Conservation (phyloP, 2,113 vertebrate species). For the Zingel zingel region DNA sequence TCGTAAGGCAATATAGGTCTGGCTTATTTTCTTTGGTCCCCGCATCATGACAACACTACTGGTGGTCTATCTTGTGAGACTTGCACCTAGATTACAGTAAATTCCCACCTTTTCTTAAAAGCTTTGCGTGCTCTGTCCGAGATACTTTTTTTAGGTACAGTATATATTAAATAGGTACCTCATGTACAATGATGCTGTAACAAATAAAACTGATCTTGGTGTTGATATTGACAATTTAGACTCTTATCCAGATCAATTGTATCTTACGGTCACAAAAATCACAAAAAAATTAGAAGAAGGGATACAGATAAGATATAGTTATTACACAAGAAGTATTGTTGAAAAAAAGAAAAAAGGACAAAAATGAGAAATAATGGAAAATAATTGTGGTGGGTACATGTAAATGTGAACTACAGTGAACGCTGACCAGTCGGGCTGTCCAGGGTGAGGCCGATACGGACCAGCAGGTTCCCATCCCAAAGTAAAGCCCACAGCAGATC, state of each 20-base stretch:
- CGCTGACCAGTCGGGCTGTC: conserved; percentile 91
- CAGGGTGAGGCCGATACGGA: conserved; percentile 91
- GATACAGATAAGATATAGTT: background rate
- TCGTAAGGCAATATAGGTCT: background rate
- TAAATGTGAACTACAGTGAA: background rate
- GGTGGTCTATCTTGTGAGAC: background rate
- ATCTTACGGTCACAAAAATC: background rate
- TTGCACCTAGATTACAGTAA: background rate
- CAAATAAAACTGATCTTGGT: background rate
- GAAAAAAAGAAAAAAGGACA: background rate
- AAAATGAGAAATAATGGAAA: background rate
- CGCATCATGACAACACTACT: background rate
- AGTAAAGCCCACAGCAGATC: conserved; percentile 95
- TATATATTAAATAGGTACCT: background rate
- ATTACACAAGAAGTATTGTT: background rate
- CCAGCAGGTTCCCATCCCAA: conserved; percentile 96
- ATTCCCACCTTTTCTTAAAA: background rate
- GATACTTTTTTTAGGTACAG: background rate
- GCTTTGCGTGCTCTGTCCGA: background rate
- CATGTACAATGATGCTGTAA: background rate
- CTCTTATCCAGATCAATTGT: background rate
- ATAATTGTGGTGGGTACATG: no score
- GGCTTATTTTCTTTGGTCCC: background rate
- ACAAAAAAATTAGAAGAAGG: background rate
- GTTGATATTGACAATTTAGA: no score